Evolutionary conservation across 2,888 invertebrate genomes (phyloP).

Genomic region (Chirona hameri): DNA sequence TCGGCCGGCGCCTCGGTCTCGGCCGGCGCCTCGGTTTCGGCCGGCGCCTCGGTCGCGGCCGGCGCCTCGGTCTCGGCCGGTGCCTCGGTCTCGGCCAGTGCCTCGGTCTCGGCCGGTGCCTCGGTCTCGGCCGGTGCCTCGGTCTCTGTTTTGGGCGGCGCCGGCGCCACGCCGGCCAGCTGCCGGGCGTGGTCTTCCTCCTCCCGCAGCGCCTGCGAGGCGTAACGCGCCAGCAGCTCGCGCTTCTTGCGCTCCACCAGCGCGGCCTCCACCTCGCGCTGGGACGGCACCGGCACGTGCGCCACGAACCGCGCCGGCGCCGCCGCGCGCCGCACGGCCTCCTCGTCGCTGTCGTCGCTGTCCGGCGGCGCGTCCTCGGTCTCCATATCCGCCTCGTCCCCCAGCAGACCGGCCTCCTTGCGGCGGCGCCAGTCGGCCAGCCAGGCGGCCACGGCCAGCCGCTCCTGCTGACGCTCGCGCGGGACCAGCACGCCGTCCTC

Average conservation of each 20-base stretch:
- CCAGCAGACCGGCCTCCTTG: background rate
- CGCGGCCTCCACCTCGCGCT: constrained; percentile 90
- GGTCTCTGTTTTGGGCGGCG: background rate
- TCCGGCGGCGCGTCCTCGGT: constrained; percentile 51
- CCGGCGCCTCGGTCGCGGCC: too few relatives aligned
- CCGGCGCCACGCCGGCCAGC: background rate
- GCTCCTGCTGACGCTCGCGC: constrained; percentile 73
- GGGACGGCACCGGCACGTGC: constrained; percentile 89
- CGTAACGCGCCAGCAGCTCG: constrained; percentile 63
- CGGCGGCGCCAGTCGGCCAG: background rate
- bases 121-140: too few relatives aligned
- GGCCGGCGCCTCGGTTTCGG: background rate
- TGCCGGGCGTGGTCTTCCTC: background rate
- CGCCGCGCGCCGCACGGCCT: constrained; percentile 47
- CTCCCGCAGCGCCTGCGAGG: background rate
- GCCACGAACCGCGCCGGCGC: constrained; percentile 62
- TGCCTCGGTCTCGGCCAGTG: too few relatives aligned
- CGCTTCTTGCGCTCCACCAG: constrained; percentile 84
- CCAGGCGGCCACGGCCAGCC: constrained; percentile 29
- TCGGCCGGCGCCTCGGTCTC: background rate
- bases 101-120: too few relatives aligned
- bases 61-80: too few relatives aligned
- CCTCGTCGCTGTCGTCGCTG: constrained; percentile 43
- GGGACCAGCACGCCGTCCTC: constrained; percentile 94
- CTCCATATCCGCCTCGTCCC: constrained; percentile 62